Evolutionary conservation across 2,888 invertebrate genomes (phyloP).

Genomic region (Lycaena phlaeas): DNA sequence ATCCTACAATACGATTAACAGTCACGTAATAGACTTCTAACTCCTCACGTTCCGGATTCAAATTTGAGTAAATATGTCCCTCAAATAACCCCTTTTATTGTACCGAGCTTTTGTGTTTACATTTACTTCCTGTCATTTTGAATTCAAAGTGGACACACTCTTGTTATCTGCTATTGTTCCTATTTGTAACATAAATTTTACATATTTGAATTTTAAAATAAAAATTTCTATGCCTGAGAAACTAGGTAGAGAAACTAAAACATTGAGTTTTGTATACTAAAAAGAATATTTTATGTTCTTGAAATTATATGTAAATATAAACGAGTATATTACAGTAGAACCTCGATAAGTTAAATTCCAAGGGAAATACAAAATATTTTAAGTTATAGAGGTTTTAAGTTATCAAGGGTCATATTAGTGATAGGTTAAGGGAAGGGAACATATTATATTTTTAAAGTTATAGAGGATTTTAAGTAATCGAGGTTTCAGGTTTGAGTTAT

Average conservation of each 20-base stretch:
- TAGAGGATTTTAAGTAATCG: too few relatives aligned
- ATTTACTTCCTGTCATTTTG: constrained; percentile 43
- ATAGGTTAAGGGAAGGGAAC: too few relatives aligned
- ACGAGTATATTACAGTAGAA: too few relatives aligned
- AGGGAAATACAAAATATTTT: too few relatives aligned
- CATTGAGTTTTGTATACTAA: too few relatives aligned
- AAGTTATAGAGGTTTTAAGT: too few relatives aligned
- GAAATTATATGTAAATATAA: too few relatives aligned
- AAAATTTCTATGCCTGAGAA: constrained; percentile 3
- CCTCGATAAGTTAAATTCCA: too few relatives aligned
- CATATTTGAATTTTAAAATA: constrained; percentile 5
- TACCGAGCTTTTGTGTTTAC: constrained; percentile 43
- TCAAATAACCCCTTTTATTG: constrained; percentile 37
- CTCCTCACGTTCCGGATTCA: constrained; percentile 56
- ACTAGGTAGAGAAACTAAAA: not conserved
- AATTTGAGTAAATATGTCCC: constrained; percentile 60
- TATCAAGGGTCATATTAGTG: too few relatives aligned
- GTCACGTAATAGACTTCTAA: constrained; percentile 58
- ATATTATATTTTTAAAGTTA: too few relatives aligned
- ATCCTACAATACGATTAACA: constrained; percentile 52
- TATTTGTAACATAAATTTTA: constrained; percentile 16
- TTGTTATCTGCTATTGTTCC: constrained; percentile 37
- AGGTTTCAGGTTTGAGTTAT: too few relatives aligned
- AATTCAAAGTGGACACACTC: constrained; percentile 34
- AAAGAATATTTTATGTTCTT: too few relatives aligned